Base-by-base conservation (phyloP, 2,797 vertebrate genomes). In the Rhinella marina region DNA sequence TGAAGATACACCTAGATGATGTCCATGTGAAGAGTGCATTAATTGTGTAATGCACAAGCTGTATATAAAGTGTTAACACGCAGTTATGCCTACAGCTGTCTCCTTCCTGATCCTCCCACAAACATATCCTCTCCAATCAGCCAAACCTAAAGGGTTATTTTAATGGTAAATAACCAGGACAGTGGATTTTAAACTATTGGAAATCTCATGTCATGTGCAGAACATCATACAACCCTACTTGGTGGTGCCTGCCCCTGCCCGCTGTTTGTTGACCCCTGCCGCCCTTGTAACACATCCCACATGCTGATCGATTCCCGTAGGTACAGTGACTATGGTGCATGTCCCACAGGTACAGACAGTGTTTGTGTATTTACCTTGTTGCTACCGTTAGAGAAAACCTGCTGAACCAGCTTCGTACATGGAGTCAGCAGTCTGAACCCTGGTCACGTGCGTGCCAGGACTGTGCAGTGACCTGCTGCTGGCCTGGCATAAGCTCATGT, bases 341-440 rank as follows among this genome's bases (percentile, higher is more conserved):
- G 81, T 83, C 61, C 62, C 52, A 59, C 23, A 73, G 82, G 54
- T 29, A 84, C 21, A 66, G 50, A 23, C 61, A 27, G 50, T 80
- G 75, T 87, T 77, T 78, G 32, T 82, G 75, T 77, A 54, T 81
- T 81, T 87, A 62, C 68, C 29, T 70, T 84, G 62, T 80, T 85
- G 41, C 64, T 88, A 61, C 62, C 59, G 41, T 78, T 82, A 54
- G 17, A 41, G 3, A 66, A 52, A 84, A 88, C 82, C 64, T 66
- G 87, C 82, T 81, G 9, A 85, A 88, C 87, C 64, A 62, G 87
- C 32, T 85, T 61, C 23, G 70, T 72, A 25, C 54, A 13, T 12
- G 21, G 59, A 54, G 25, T 9, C 21, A 57, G 9, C 27, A 10
- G 50, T 41, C 19, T 62, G 59, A 27, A 29, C 27, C 76, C 10